A percentile compares a stretch with the other conserved stretches of the same genome.
Conservation (phyloP, 2,888 invertebrate species). For the Dicranocentrus wangi region DNA sequence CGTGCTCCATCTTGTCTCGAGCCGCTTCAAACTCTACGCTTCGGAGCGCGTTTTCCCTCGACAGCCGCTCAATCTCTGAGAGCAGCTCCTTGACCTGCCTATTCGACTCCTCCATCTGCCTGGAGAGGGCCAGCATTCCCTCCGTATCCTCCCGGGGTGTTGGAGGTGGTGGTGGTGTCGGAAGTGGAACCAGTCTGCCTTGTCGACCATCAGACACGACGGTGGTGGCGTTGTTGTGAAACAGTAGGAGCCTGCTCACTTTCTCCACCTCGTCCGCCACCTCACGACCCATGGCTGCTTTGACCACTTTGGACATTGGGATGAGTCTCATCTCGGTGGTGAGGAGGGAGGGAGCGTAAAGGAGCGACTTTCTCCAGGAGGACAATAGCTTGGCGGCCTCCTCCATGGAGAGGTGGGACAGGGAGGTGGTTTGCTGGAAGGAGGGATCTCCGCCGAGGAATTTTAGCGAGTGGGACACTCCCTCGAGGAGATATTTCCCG, state of each 20-base stretch:
- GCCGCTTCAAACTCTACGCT: neutral
- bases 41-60: neutral
- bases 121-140: slow-evolving; percentile 18
- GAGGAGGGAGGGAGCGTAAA: slow-evolving; percentile 39
- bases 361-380: slow-evolving; percentile 61
- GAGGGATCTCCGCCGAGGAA: slow-evolving; percentile 54
- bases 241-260: slow-evolving; percentile 30
- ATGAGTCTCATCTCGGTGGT: slow-evolving; percentile 44
- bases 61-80: neutral
- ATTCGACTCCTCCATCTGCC: neutral
- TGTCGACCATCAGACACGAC: slow-evolving; percentile 3
- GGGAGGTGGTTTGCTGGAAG: slow-evolving; percentile 46
- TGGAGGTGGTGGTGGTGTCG: too few species aligned
- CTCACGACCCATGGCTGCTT: slow-evolving; percentile 1
- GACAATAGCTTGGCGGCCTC: slow-evolving; percentile 38
- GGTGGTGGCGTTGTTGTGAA: slow-evolving; percentile 35
- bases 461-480: slow-evolving; percentile 11
- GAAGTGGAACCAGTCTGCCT: too few species aligned
- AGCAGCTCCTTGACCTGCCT: slow-evolving; percentile 23
- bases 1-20: neutral
- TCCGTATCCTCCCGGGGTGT: neutral
- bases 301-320: slow-evolving; percentile 57
- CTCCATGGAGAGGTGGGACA: slow-evolving; percentile 33
- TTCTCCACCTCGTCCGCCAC: slow-evolving; percentile 41
- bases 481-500: neutral